Evolutionary conservation across 2,113 vertebrate genomes (phyloP), one percentile per base, ranked within the genome.

Genomic region (Oncorhynchus masou): DNA sequence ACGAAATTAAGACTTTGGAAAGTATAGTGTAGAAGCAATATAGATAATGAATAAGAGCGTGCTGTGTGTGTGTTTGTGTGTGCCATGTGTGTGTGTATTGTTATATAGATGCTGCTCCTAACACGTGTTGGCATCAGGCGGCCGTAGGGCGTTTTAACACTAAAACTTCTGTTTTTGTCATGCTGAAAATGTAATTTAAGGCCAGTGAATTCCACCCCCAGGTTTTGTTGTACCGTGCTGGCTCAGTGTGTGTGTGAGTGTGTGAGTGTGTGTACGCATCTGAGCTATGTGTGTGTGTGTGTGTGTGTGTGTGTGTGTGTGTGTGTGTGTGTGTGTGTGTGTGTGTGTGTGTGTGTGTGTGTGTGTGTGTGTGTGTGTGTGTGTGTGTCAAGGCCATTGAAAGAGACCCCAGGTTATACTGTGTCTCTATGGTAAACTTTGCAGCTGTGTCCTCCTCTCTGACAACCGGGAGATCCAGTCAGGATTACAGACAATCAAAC

Each of bases 151-250:
- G 79, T 84, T 83, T 90, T 87, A 88, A 85, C 91, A 88, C 87
- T 71, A 68, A 85, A 91, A 84, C 86, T 86, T 91, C 85, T 92
- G 87, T 83, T 88, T 89, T 89, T 88, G 88, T 92, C 91, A 86
- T 86, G 88, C 91, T 84, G 91, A 90, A 90, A 90, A 91, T 91
- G 87, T 89, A 90, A 92, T 93, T 92, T 92, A 87, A 92, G 90
- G 91, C 88, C 91, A 90, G 86, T 82, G 85, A 92, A 82, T 87
- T 89, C 64, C 39, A 90, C 91, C 92, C 88, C 70, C 78, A 77
- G 92, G 93, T 90, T 87, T 80, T 79, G 84, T 81, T 88, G 79
- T 87, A 85, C 78, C 39, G 45, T 48, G 19, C 69, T 74, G 71
- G 59, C 67, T 81, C n/a, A n/a, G 49, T 81, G 73, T 74, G 62